These are phyloP conservation scores for Drosophila micromelanica DNA, from an alignment of 1,140 invertebrate species.

Conservation along the genomic window DNA sequence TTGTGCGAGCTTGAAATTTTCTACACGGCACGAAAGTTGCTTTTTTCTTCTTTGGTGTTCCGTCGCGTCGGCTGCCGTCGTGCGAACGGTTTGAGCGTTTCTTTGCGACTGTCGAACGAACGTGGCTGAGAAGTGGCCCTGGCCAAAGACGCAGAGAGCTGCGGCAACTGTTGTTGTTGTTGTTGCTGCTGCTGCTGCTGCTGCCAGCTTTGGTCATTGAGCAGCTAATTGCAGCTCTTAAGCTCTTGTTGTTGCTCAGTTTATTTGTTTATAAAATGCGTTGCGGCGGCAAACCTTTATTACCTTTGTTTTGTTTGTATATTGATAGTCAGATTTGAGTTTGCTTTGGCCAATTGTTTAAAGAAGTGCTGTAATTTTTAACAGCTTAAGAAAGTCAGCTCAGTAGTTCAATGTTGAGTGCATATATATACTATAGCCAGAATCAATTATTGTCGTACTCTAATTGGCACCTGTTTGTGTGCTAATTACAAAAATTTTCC, in stretches of 20 bases:
- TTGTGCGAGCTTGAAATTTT: conserved; percentile 18
- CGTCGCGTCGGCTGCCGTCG: conserved; percentile 34
- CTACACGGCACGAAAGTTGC: conserved; percentile 65
- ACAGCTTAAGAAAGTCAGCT: neutral
- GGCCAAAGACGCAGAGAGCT: conserved; percentile 50
- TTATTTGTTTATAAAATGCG: conserved; percentile 51
- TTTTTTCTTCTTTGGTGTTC: conserved; percentile 21
- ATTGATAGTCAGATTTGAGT: neutral
- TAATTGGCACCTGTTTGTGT: neutral
- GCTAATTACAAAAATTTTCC: conserved; percentile 12
- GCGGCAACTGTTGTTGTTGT: conserved; percentile 25
- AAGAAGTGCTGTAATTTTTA: neutral
- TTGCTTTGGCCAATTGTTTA: conserved; percentile 14
- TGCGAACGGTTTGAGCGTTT: conserved; percentile 73
- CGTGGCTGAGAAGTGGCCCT: conserved; percentile 38
- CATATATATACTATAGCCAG: neutral
- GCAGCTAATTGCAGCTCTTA: conserved; percentile 44
- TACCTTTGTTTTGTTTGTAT: conserved; percentile 1
- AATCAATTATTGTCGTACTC: neutral
- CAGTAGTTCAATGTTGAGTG: neutral
- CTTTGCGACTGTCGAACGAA: conserved; percentile 65
- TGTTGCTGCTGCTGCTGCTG: neutral
- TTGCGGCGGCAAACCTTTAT: conserved; percentile 19
- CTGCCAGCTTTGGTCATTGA: conserved; percentile 19
- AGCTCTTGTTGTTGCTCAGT: conserved; percentile 15